Conservation (phyloP, 1,140 invertebrate genomes). For the Bombus picipes region DNA sequence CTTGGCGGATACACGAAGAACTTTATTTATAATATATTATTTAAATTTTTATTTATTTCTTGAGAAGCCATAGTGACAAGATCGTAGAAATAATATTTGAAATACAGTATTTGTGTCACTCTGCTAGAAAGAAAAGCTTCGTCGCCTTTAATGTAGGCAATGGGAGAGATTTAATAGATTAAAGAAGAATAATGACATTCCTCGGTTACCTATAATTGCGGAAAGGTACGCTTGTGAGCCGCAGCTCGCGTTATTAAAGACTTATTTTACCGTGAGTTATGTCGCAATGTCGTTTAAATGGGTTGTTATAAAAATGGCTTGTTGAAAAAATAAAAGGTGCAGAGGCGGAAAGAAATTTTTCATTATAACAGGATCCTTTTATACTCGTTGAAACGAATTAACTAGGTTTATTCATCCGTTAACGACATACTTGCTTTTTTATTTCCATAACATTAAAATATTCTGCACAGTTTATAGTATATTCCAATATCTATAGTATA, state of each 20-base stretch:
- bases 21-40: neutral
- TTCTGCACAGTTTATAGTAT: neutral
- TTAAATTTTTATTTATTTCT: too few relatives aligned
- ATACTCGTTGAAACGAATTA: neutral
- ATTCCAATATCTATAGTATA: too few relatives aligned
- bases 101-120: too few relatives aligned
- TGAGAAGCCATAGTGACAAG: neutral
- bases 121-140: neutral
- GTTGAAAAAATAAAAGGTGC: neutral
- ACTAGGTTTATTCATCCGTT: neutral
- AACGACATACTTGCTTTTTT: neutral
- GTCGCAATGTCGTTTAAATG: neutral
- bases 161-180: neutral
- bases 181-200: neutral
- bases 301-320: neutral
- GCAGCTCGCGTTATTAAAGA: neutral
- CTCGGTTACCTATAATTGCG: neutral
- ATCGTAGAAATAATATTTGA: neutral
- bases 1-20: neutral
- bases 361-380: neutral
- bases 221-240: neutral
- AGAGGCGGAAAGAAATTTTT: neutral
- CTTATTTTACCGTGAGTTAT: neutral
- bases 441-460: neutral
- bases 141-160: neutral